Conservation (phyloP, 2,888 invertebrate genomes). For the Emmelina monodactyla region DNA sequence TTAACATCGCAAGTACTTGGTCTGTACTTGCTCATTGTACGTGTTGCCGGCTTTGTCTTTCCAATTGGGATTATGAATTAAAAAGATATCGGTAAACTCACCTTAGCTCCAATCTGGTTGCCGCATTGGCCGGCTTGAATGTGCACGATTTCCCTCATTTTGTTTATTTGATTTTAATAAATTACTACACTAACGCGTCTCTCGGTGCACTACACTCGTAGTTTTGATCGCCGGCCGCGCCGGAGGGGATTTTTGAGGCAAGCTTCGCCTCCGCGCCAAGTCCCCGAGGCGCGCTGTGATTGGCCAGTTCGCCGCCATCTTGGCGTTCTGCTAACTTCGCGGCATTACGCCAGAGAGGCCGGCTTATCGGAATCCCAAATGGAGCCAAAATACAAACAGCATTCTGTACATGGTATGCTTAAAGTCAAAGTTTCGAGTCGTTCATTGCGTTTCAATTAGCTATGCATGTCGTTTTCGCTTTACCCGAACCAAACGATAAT, state of each 20-base stretch:
- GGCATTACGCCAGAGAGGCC: conserved; percentile 16
- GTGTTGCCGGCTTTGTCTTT: conserved; percentile 2
- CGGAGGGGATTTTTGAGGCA: conserved; percentile 57
- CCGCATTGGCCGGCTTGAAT: conserved; percentile 86
- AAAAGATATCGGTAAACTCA: conserved; percentile 21
- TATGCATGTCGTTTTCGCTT: too few species aligned
- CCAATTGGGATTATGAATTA: conserved; percentile 10
- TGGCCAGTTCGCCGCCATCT: conserved; percentile 29
- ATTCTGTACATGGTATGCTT: conserved; percentile 34
- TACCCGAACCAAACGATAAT: too few species aligned
- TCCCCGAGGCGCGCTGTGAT: conserved; percentile 28
- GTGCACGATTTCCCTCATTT: conserved; percentile 86
- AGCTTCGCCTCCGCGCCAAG: conserved; percentile 53
- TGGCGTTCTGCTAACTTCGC: conserved; percentile 35
- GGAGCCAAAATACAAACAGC: conserved; percentile 15
- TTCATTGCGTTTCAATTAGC: too few species aligned
- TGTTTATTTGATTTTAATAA: conserved; percentile 47
- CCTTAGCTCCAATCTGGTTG: conserved; percentile 80
- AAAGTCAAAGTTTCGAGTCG: too few species aligned
- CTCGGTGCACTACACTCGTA: conserved; percentile 51
- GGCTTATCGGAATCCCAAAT: conserved; percentile 29
- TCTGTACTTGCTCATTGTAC: conserved; percentile 6
- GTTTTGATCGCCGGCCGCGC: conserved; percentile 38
- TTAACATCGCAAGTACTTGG: conserved; percentile 10
- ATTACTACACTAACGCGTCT: conserved; percentile 53